Conservation (phyloP, 2,797 vertebrate genomes). For the Ibycter americanus region DNA sequence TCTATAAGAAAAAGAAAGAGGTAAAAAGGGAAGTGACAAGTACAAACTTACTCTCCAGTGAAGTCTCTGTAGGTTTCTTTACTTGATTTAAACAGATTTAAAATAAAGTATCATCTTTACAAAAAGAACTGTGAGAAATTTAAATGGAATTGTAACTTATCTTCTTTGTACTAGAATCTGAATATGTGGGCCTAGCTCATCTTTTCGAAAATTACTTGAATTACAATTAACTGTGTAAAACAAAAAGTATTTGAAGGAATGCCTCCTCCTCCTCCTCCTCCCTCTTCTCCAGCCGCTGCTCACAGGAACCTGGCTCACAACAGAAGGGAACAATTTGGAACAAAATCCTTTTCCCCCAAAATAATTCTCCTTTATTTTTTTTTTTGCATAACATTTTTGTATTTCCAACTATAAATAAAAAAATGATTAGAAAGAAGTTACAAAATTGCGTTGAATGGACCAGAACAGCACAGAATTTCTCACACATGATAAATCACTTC, state of each 20-base stretch:
- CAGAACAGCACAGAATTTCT: constrained; percentile 58
- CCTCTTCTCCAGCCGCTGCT: constrained; percentile 16
- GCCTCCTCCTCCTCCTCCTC: constrained; percentile 23
- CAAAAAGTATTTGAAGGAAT: constrained; percentile 22
- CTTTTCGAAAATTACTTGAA: not conserved
- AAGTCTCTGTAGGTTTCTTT: not conserved
- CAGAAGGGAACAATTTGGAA: constrained; percentile 65
- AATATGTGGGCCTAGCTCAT: not conserved
- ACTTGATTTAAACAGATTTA: not conserved
- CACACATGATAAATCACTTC: constrained; percentile 57
- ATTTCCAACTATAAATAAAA: constrained; percentile 82
- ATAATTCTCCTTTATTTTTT: constrained; percentile 78
- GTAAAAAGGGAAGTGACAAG: constrained; percentile 42
- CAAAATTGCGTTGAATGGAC: constrained; percentile 72
- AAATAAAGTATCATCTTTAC: not conserved
- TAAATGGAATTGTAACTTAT: not conserved
- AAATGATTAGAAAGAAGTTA: constrained; percentile 81
- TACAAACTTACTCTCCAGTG: not conserved
- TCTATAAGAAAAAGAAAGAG: constrained; percentile 25
- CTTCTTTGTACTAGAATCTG: not conserved
- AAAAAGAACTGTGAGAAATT: not conserved
- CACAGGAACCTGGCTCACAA: constrained; percentile 17
- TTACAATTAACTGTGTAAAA: not conserved
- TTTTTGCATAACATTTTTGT: constrained; percentile 79
- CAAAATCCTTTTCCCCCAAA: constrained; percentile 78